Conservation (phyloP, 2,888 invertebrate genomes). For the Hoplodrina ambigua region DNA sequence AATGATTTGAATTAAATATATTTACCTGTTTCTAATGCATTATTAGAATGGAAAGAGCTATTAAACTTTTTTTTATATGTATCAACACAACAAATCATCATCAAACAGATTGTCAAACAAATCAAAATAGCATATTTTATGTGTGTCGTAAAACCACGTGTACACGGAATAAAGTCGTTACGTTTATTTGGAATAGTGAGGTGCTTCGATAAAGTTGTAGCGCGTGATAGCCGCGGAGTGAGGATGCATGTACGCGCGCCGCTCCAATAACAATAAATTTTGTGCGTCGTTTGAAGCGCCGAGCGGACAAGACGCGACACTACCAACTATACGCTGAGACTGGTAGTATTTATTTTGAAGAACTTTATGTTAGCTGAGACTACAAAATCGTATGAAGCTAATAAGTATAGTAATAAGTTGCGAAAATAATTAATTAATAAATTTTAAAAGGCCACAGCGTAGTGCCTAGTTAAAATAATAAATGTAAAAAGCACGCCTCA, state of each 20-base stretch:
- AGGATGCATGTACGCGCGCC: slow-evolving; percentile 89
- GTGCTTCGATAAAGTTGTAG: slow-evolving; percentile 87
- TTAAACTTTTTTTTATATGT: slow-evolving; percentile 11
- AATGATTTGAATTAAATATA: not conserved
- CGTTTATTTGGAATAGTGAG: slow-evolving; percentile 78
- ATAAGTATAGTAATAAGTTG: no score
- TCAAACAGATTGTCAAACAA: slow-evolving; percentile 67
- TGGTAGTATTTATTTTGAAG: not conserved
- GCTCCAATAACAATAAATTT: slow-evolving; percentile 90
- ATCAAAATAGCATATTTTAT: slow-evolving; percentile 74
- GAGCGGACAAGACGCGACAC: slow-evolving; percentile 66
- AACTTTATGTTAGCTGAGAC: not conserved
- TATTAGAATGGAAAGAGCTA: not conserved
- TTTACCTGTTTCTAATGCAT: not conserved
- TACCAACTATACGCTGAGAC: slow-evolving; percentile 39
- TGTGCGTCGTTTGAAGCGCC: slow-evolving; percentile 87
- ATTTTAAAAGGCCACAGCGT: no score
- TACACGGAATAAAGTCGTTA: slow-evolving; percentile 74
- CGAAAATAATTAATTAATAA: no score
- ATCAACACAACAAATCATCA: slow-evolving; percentile 20
- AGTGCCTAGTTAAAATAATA: not conserved
- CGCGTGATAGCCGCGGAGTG: slow-evolving; percentile 89
- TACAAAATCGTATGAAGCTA: no score
- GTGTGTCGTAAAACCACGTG: slow-evolving; percentile 68
- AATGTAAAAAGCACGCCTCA: not conserved